phyloP scores from a whole-genome alignment of 2,888 invertebrate genomes.

The Hirtodrosophila alboralis region DNA sequence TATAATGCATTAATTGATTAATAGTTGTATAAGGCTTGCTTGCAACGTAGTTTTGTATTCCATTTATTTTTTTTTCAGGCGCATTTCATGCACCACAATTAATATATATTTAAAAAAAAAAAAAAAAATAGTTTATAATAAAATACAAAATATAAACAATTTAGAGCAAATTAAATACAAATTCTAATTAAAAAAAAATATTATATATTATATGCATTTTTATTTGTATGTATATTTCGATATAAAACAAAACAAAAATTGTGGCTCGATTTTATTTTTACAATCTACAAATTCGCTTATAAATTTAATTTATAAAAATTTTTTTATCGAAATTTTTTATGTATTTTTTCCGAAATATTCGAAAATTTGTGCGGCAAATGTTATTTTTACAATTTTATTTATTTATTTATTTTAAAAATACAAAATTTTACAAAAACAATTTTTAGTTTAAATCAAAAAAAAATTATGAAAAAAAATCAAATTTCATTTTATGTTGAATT shows the following conservation, averaged over 20 bases:
- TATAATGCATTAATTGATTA: slow-evolving; percentile 51
- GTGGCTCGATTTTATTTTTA: slow-evolving; percentile 31
- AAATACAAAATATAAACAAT: no score
- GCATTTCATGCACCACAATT: slow-evolving; percentile 71
- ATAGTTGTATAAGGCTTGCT: slow-evolving; percentile 66
- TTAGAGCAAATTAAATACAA: slow-evolving; percentile 43
- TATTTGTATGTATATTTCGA: slow-evolving; percentile 35
- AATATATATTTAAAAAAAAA: slow-evolving; percentile 31
- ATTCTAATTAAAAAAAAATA: slow-evolving; percentile 25
- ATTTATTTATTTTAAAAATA: no score
- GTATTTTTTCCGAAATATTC: background rate
- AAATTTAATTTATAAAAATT: slow-evolving; percentile 5
- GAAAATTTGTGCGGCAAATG: no score
- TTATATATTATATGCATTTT: slow-evolving; percentile 20
- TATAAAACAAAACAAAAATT: slow-evolving; percentile 43
- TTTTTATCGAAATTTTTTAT: background rate
- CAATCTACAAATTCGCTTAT: slow-evolving; percentile 56
- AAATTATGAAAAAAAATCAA: no score
- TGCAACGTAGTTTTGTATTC: slow-evolving; percentile 56
- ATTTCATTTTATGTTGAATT: no score
- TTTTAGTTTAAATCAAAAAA: no score
- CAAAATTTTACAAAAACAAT: no score
- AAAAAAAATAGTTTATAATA: slow-evolving; percentile 19
- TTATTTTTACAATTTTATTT: no score
- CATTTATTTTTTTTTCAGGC: slow-evolving; percentile 25